phyloP scores from a whole-genome alignment of 2,113 vertebrate species.

The Andinoacara biseriatus region DNA sequence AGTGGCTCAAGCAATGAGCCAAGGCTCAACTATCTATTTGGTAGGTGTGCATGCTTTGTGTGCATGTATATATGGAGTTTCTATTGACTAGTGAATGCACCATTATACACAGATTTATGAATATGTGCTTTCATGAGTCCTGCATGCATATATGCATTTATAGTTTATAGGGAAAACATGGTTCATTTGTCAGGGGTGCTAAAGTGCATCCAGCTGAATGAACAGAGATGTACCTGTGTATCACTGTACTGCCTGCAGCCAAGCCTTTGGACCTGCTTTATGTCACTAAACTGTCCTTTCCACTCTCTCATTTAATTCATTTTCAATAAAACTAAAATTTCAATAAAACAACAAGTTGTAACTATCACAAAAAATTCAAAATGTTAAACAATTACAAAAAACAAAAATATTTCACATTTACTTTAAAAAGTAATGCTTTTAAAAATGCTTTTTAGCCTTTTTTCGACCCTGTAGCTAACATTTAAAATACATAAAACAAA shows the following conservation, averaged over 20 bases:
- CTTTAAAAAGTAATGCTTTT: too few species aligned
- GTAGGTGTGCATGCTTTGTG: slow-evolving; percentile 46
- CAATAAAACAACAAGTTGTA: not conserved
- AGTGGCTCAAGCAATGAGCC: slow-evolving; percentile 64
- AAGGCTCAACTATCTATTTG: slow-evolving; percentile 55
- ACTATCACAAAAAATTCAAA: too few species aligned
- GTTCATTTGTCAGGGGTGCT: slow-evolving; percentile 46
- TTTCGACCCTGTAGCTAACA: not conserved
- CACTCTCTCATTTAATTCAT: too few species aligned
- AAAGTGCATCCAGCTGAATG: slow-evolving; percentile 37
- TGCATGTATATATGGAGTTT: slow-evolving; percentile 22
- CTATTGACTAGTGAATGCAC: slow-evolving; percentile 61
- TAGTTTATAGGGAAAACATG: slow-evolving; percentile 39
- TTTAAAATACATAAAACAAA: too few species aligned
- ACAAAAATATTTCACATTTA: too few species aligned
- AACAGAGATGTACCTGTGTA: slow-evolving; percentile 22
- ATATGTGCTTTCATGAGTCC: slow-evolving; percentile 38
- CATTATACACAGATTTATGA: slow-evolving; percentile 59
- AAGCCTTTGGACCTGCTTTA: not conserved
- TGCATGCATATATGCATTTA: slow-evolving; percentile 47
- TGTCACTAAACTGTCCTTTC: too few species aligned
- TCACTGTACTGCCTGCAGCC: slow-evolving; percentile 7
- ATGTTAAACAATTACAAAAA: too few species aligned
- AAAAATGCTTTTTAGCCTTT: not conserved
- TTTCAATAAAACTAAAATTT: not conserved